phyloP scores from a whole-genome alignment of 2,888 invertebrate genomes.

The Apodemia zela region DNA sequence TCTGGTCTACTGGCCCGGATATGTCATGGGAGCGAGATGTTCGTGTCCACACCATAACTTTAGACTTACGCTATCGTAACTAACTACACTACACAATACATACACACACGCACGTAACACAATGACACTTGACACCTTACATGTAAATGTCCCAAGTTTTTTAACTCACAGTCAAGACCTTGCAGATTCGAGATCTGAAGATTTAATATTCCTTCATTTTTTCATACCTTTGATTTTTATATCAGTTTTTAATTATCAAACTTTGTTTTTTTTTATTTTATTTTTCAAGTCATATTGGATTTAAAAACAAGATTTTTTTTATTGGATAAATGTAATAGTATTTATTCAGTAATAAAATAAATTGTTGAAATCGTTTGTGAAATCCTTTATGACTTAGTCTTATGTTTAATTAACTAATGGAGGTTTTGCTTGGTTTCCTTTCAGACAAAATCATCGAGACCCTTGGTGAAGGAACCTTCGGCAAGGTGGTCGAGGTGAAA shows the following conservation, averaged over 20 bases:
- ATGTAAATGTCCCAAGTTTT: conserved; percentile 31
- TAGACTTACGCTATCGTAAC: conserved; percentile 37
- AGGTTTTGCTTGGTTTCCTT: conserved; percentile 59
- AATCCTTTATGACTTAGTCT: conserved; percentile 63
- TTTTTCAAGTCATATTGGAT: conserved; percentile 55
- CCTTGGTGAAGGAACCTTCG: conserved; percentile 99
- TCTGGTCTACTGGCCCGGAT: conserved; percentile 99
- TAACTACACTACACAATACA: conserved; percentile 33
- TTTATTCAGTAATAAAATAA: conserved; percentile 17
- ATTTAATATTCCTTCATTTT: conserved; percentile 36
- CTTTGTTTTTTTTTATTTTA: conserved; percentile 27
- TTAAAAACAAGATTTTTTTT: conserved; percentile 34
- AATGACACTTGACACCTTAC: conserved; percentile 32
- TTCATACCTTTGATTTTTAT: conserved; percentile 39
- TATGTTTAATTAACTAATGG: conserved; percentile 50
- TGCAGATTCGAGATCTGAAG: conserved; percentile 48
- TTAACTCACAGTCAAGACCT: conserved; percentile 38
- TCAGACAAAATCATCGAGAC: conserved; percentile 99
- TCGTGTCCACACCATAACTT: conserved; percentile 89
- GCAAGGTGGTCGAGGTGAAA: conserved; percentile 99
- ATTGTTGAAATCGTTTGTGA: conserved; percentile 41
- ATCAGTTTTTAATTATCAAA: conserved; percentile 38
- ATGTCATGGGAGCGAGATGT: conserved; percentile 99
- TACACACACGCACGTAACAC: conserved; percentile 32
- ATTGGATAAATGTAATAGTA: conserved; percentile 9